phyloP scores from a whole-genome alignment of 2,888 invertebrate genomes.

The Aphodius sticticus region DNA sequence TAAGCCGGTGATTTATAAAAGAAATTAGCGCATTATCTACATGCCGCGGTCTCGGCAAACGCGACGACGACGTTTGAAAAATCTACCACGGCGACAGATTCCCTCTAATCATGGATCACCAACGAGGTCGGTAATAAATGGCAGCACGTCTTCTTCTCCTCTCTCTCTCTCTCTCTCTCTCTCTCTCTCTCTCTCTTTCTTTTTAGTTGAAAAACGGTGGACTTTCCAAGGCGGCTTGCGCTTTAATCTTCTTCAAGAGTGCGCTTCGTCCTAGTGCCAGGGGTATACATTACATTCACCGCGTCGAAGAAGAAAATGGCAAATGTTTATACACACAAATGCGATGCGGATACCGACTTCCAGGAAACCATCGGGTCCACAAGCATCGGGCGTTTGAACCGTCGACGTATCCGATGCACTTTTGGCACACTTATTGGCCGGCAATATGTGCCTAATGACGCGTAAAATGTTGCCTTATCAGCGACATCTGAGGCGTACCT shows the following conservation, averaged over 20 bases:
- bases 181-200: neutral
- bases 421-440: conserved; percentile 18
- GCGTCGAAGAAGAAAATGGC: neutral
- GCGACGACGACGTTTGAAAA: conserved; percentile 4
- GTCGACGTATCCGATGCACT: conserved; percentile 22
- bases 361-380: conserved; percentile 4
- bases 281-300: conserved; percentile 4
- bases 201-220: neutral
- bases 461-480: conserved; percentile 4
- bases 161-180: neutral
- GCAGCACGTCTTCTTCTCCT: neutral
- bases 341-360: neutral
- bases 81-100: conserved; percentile 4
- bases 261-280: neutral
- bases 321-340: conserved; percentile 4
- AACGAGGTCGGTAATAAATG: neutral
- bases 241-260: neutral
- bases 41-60: neutral
- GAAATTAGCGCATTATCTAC: neutral
- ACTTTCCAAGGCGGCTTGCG: neutral
- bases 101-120: neutral
- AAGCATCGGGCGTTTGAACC: neutral
- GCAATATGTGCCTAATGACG: conserved; percentile 4
- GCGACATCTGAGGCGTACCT: conserved; percentile 4
- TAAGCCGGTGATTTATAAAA: conserved; percentile 4